phyloP scores from a whole-genome alignment of 2,113 vertebrate species.

The Panurus biarmicus region DNA sequence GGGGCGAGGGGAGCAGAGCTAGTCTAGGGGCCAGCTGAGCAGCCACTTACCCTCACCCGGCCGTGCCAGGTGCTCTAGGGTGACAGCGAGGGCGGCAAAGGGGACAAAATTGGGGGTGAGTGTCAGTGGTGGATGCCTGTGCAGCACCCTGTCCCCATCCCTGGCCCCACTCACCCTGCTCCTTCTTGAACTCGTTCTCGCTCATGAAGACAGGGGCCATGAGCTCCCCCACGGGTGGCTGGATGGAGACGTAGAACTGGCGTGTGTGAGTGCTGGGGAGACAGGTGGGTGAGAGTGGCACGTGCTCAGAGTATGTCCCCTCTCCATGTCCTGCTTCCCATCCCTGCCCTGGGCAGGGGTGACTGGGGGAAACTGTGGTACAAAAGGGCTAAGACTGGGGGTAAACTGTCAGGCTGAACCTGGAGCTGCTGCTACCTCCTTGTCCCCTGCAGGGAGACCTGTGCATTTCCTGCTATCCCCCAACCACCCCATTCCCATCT shows the following conservation, averaged over 20 bases:
- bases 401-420: background rate
- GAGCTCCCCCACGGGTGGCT: constrained; percentile 92
- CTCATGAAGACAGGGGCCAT: constrained; percentile 93
- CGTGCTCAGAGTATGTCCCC: background rate
- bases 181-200: constrained; percentile 95
- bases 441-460: background rate
- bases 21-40: background rate
- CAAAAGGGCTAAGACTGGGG: background rate
- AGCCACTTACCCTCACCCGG: constrained; percentile 49
- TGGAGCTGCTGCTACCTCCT: background rate
- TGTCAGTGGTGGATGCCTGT: accelerated
- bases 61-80: constrained; percentile 26
- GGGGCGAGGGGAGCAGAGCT: background rate
- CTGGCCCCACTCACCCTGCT: constrained; percentile 80
- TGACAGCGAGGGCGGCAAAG: background rate
- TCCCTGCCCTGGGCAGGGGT: background rate
- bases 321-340: accelerated
- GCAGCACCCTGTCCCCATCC: accelerated
- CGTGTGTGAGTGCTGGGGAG: constrained; percentile 82
- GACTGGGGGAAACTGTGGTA: background rate
- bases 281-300: background rate
- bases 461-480: background rate
- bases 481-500: accelerated
- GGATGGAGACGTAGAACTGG: constrained; percentile 95
- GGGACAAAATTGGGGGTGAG: constrained; percentile 33